Conservation (phyloP, 2,113 vertebrate genomes). For the Stegastes partitus region DNA sequence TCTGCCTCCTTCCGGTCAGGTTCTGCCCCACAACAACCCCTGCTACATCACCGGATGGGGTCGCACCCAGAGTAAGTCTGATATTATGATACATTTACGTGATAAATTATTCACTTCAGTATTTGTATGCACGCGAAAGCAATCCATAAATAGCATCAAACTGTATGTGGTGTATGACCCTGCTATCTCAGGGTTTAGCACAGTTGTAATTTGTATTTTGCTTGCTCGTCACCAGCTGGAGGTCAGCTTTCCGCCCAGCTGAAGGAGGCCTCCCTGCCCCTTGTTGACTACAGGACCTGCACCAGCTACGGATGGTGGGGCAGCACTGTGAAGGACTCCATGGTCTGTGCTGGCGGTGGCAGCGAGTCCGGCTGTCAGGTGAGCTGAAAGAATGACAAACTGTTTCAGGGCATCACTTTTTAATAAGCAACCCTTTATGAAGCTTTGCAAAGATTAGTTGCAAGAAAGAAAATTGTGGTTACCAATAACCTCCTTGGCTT, state of each 20-base stretch:
- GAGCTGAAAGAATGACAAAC: not conserved
- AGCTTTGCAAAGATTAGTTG: too few relatives aligned
- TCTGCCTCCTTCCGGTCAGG: slow-evolving; percentile 83
- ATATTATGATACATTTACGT: not conserved
- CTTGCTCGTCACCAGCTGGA: slow-evolving; percentile 80
- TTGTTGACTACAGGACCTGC: slow-evolving; percentile 86
- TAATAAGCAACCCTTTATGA: not conserved
- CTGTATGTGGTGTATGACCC: not conserved
- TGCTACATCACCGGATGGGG: slow-evolving; percentile 95
- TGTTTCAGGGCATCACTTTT: not conserved
- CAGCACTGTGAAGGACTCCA: slow-evolving; percentile 86
- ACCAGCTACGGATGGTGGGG: slow-evolving; percentile 89
- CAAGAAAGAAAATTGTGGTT: too few relatives aligned
- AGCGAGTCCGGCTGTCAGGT: slow-evolving; percentile 89
- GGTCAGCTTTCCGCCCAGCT: slow-evolving; percentile 88
- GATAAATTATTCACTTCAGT: not conserved
- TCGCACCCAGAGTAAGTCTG: slow-evolving; percentile 87
- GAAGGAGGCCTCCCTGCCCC: slow-evolving; percentile 89
- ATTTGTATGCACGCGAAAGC: not conserved
- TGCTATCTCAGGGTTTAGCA: not conserved
- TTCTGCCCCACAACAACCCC: slow-evolving; percentile 87
- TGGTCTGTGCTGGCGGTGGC: slow-evolving; percentile 92
- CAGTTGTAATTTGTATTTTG: not conserved
- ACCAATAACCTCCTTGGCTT: too few relatives aligned
- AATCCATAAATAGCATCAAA: not conserved